Conservation (phyloP, 2,888 invertebrate genomes). For the Pyrocoelia pectoralis region DNA sequence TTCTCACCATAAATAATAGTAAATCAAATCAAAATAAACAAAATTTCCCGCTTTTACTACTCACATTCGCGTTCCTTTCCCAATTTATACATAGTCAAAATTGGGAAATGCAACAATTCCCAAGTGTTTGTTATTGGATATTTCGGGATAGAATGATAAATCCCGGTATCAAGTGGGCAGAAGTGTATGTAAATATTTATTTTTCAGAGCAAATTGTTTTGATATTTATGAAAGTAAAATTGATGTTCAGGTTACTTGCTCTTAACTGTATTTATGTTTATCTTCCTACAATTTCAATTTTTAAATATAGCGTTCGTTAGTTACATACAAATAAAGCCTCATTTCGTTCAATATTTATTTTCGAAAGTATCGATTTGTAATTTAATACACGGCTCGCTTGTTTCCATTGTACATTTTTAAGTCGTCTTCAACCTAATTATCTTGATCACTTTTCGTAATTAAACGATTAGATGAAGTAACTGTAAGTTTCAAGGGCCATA, state of each 20-base stretch:
- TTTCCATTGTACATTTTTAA: too few relatives aligned
- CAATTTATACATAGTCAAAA: constrained; percentile 1
- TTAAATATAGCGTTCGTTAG: background rate
- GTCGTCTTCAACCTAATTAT: too few relatives aligned
- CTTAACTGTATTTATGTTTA: background rate
- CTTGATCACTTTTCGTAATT: too few relatives aligned
- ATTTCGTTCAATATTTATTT: too few relatives aligned
- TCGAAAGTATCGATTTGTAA: too few relatives aligned
- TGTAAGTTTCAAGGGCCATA: too few relatives aligned
- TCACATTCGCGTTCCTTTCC: background rate
- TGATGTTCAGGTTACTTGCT: constrained; percentile 13
- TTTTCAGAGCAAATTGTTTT: constrained; percentile 19
- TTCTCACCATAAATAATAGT: constrained; percentile 14
- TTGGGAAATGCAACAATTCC: background rate
- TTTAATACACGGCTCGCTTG: too few relatives aligned
- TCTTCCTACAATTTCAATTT: background rate
- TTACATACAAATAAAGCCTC: too few relatives aligned
- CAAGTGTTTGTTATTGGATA: constrained; percentile 8
- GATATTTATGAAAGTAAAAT: constrained; percentile 16
- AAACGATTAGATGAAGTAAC: too few relatives aligned
- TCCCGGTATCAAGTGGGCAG: constrained; percentile 7
- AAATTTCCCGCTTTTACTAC: background rate
- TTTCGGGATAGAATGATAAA: constrained; percentile 1
- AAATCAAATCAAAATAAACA: constrained; percentile 6
- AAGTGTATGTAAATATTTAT: constrained; percentile 28